Base-by-base conservation (phyloP, 2,113 vertebrate species). In the Jaculus jaculus region DNA sequence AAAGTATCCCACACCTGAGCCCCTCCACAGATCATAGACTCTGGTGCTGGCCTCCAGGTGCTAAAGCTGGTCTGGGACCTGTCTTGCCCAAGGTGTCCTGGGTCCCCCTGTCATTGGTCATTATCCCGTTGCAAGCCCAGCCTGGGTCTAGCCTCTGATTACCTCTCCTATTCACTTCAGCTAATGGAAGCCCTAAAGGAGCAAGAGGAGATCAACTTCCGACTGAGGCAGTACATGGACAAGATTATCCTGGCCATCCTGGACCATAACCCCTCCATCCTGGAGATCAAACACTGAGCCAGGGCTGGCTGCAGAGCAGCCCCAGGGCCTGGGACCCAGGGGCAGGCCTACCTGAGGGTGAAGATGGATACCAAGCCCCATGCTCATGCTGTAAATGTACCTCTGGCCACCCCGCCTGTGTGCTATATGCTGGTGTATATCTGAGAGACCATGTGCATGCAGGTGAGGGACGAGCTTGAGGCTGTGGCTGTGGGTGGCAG, bases 151-250 rank as follows among this genome's bases (percentile, higher is more conserved):
- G 66, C 23, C 2, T 65, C 92, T 96, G 42, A 96, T 66, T 4
- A 0, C 37, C 91, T 93, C 61, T 93, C 92, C 87, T 81, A 10
- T 97, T 82, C 73, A n/a, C 97, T 97, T 71, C 97, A 99, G 99
- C 97, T 99, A 79, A 99, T 99, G 99, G 99, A 99, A 96, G 99
- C 99, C 94, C 98, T 99, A 58, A 99, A 99, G 98, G 99, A 99
- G 93, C 99, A 99, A 97, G 99, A 99, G 93, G 99, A 99, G 95
- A 99, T 99, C 95, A 99, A 99, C 96, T 97, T 98, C 84, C 99
- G 99, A 32, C 98, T 99, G 83, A 98, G 99, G 75, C 99, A 99
- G 94, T 99, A 99, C 97, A 99, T 99, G 99, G 99, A 99, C 98
- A 99, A 99, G 98, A 99, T 99, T 32, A 99, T 99, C 97, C 97